Percentiles rank a stretch among this genome's conserved stretches.
These are phyloP conservation scores for Tachycineta bicolor DNA, from an alignment of 2,113 vertebrate species.

Conservation along the genomic window DNA sequence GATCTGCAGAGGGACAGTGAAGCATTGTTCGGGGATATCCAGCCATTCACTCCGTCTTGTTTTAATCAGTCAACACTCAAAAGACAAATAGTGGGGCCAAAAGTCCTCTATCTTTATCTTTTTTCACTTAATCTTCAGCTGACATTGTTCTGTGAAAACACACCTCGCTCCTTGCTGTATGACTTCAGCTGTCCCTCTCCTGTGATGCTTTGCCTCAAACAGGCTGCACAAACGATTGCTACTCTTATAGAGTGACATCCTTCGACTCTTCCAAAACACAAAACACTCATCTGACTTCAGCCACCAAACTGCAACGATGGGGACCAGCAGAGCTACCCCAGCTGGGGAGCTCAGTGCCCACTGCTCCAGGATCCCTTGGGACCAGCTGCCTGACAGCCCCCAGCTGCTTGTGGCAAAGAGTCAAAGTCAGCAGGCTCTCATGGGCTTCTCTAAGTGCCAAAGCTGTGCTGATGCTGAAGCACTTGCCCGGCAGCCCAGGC, in stretches of 20 bases:
- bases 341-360: fast-evolving
- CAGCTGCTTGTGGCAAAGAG: not conserved
- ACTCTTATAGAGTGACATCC: not conserved
- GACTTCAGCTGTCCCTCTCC: not conserved
- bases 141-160: not conserved
- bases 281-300: not conserved
- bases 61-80: not conserved
- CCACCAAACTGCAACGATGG: fast-evolving
- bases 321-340: not conserved
- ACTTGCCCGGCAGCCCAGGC: fast-evolving
- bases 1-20: not conserved
- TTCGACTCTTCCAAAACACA: not conserved
- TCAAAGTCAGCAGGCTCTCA: not conserved
- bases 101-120: not conserved
- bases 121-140: not conserved
- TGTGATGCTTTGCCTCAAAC: not conserved
- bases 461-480: not conserved
- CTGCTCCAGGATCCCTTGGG: not conserved
- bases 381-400: not conserved
- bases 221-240: not conserved
- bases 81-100: not conserved
- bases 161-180: not conserved
- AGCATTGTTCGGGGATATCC: not conserved
- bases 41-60: not conserved
- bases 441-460: fast-evolving